Conservation (phyloP, 2,113 vertebrate genomes). For the Blennius ocellaris region DNA sequence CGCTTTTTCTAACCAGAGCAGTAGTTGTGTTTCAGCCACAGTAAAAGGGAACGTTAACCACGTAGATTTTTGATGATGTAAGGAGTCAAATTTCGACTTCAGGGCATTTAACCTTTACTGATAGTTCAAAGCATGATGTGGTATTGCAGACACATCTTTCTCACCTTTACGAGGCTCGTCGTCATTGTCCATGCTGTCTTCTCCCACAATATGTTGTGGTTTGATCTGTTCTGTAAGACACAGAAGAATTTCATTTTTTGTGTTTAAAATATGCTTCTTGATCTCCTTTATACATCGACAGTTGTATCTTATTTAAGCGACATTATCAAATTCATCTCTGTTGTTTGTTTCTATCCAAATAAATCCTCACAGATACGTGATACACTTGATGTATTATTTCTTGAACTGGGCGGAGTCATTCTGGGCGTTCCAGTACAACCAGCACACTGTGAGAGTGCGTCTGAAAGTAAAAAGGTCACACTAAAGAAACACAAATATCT, state of each 20-base stretch:
- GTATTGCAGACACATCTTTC: background rate
- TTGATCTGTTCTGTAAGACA: conserved; percentile 91
- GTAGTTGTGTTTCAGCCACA: too few relatives aligned
- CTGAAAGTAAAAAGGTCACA: conserved; percentile 49
- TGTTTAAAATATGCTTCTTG: background rate
- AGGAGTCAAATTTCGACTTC: too few relatives aligned
- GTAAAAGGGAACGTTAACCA: too few relatives aligned
- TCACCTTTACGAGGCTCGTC: conserved; percentile 93
- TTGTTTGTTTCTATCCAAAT: conserved; percentile 24
- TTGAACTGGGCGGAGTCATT: conserved; percentile 34
- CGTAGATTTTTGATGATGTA: too few relatives aligned
- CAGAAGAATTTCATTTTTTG: conserved; percentile 9
- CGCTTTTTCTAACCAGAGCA: too few relatives aligned
- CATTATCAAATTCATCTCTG: conserved; percentile 44
- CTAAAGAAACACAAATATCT: conserved; percentile 43
- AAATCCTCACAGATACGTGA: conserved; percentile 12
- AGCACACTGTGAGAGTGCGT: conserved; percentile 2
- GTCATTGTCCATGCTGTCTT: conserved; percentile 91
- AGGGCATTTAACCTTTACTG: too few relatives aligned
- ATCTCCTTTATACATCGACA: background rate
- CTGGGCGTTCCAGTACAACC: conserved; percentile 3
- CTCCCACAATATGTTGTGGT: conserved; percentile 91
- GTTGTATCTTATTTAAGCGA: background rate
- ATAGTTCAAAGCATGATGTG: too few relatives aligned
- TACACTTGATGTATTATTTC: conserved; percentile 30